These are phyloP conservation scores for Myocastor coypus DNA, from an alignment of 2,113 vertebrate species.

Conservation along the genomic window DNA sequence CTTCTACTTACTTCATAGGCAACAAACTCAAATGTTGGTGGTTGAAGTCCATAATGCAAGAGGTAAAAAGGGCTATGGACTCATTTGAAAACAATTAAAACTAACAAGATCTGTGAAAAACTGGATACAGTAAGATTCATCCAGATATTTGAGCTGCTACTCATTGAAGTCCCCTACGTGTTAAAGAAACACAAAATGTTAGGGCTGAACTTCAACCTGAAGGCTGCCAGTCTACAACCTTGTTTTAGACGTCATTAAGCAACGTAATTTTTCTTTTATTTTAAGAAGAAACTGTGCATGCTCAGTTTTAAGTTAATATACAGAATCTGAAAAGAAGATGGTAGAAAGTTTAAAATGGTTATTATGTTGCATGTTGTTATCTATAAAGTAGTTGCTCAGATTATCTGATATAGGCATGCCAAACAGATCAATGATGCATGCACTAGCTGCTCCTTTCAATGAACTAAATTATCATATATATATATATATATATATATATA, in stretches of 20 bases:
- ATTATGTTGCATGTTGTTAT: too few relatives aligned
- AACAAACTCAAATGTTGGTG: not conserved
- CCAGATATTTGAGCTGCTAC: not conserved
- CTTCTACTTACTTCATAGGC: not conserved
- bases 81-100: not conserved
- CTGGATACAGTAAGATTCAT: not conserved
- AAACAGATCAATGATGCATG: too few relatives aligned
- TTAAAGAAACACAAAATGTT: constrained; percentile 23
- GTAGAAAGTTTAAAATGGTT: too few relatives aligned
- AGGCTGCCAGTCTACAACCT: not conserved
- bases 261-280: not conserved
- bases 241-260: constrained; percentile 41
- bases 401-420: too few relatives aligned
- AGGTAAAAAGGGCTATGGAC: not conserved
- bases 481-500: too few relatives aligned
- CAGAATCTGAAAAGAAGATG: too few relatives aligned
- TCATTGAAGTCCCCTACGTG: not conserved
- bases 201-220: not conserved
- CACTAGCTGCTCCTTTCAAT: too few relatives aligned
- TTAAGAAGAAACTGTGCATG: too few relatives aligned
- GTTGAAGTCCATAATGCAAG: not conserved
- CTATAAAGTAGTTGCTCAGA: too few relatives aligned
- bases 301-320: too few relatives aligned
- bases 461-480: too few relatives aligned
- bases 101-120: not conserved